phyloP scores from a whole-genome alignment of 2,113 vertebrate genomes.

The Myotis brandtii region DNA sequence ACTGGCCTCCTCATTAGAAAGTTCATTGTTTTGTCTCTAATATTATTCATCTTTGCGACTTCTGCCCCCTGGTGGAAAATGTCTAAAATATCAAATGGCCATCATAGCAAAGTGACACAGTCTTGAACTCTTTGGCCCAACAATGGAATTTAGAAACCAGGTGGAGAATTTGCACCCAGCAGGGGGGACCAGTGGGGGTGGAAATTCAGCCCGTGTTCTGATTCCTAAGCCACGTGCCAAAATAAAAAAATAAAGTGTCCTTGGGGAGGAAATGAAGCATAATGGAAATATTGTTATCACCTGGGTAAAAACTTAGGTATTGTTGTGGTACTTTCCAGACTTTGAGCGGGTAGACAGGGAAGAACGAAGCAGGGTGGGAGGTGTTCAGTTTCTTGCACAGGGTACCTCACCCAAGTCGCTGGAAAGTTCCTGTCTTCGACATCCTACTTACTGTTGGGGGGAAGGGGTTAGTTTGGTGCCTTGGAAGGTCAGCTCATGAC shows the following conservation, averaged over 20 bases:
- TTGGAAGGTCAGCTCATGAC: not conserved
- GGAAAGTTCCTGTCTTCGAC: not conserved
- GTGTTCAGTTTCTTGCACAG: not conserved
- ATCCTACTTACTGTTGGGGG: not conserved
- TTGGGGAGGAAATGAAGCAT: not conserved
- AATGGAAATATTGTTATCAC: not conserved
- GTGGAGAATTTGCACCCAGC: too few species aligned
- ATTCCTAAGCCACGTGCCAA: too few species aligned
- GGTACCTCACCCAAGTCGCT: not conserved
- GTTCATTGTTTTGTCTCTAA: not conserved
- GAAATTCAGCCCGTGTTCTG: too few species aligned
- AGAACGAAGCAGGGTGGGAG: not conserved
- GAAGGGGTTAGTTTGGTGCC: not conserved
- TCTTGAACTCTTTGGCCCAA: not conserved
- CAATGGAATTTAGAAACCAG: not conserved
- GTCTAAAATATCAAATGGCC: not conserved
- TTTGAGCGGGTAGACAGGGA: not conserved
- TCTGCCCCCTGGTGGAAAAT: not conserved
- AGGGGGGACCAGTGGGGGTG: too few species aligned
- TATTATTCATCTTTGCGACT: conserved; percentile 18
- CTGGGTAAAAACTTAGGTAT: not conserved
- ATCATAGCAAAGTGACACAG: not conserved
- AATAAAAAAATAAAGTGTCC: not conserved
- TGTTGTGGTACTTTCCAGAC: not conserved
- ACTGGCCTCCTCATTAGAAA: not conserved